Evolutionary conservation across 1,140 invertebrate species (phyloP).

Genomic region (Cyrtorhinus lividipennis): DNA sequence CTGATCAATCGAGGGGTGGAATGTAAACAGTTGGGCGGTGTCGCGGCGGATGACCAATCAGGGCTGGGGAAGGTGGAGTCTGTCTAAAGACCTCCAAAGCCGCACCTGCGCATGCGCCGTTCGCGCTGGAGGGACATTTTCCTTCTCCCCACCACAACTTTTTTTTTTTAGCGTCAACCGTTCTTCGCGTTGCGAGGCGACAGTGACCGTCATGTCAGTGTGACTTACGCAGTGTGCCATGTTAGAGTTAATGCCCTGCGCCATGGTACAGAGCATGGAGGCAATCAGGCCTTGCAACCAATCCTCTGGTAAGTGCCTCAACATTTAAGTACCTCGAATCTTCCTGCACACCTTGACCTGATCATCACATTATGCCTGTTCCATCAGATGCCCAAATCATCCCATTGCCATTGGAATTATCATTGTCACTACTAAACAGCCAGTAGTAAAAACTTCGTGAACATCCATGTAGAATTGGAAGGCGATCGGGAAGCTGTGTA

Average conservation of each 20-base stretch:
- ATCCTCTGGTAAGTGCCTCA: constrained; percentile 14
- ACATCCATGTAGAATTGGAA: too few relatives aligned
- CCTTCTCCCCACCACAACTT: neutral
- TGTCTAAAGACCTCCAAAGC: neutral
- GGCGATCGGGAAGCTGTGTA: too few relatives aligned
- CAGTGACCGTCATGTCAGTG: neutral
- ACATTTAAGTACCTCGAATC: neutral
- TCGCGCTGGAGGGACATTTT: neutral
- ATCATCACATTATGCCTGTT: too few relatives aligned
- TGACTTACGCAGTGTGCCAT: constrained; percentile 17
- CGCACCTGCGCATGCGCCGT: constrained; percentile 10
- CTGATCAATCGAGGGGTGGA: neutral
- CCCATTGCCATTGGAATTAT: too few relatives aligned
- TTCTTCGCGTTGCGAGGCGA: neutral
- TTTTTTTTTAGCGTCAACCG: neutral
- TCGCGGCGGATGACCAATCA: constrained; percentile 13
- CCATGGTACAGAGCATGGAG: constrained; percentile 22
- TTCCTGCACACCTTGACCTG: too few relatives aligned
- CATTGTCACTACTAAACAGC: too few relatives aligned
- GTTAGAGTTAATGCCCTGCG: constrained; percentile 22
- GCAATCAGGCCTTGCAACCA: constrained; percentile 19
- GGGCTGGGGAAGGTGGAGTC: neutral
- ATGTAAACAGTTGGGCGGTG: constrained; percentile 9
- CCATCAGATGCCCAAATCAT: too few relatives aligned
- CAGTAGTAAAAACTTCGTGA: too few relatives aligned